These are phyloP conservation scores for Cephalotes varians DNA, from an alignment of 2,888 invertebrate genomes.

Conservation along the genomic window DNA sequence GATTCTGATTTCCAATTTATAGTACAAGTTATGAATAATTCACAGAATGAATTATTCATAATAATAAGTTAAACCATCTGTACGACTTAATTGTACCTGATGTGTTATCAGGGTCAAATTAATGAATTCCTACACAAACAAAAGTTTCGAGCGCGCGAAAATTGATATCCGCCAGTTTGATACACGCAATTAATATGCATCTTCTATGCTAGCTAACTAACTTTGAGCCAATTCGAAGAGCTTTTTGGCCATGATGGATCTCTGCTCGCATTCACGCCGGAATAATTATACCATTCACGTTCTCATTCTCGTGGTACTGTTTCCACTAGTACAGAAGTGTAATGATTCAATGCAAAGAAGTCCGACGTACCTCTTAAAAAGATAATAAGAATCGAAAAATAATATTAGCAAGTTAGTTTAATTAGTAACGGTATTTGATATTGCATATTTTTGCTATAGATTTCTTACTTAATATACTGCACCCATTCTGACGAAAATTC, in stretches of 20 bases:
- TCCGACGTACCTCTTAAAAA: constrained; percentile 78
- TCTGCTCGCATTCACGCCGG: constrained; percentile 87
- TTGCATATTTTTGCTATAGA: not conserved
- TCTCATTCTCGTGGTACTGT: constrained; percentile 54
- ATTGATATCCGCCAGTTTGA: constrained; percentile 42
- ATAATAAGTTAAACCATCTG: constrained; percentile 35
- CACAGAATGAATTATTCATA: constrained; percentile 41
- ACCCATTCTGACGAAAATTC: constrained; percentile 87
- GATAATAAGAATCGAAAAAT: not conserved
- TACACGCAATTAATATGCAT: constrained; percentile 34
- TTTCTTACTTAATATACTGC: constrained; percentile 85
- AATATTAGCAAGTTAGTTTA: not conserved
- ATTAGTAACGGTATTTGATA: not conserved
- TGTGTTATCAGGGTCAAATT: constrained; percentile 28
- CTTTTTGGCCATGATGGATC: constrained; percentile 88
- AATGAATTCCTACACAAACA: constrained; percentile 26
- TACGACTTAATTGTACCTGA: constrained; percentile 36
- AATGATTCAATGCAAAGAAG: constrained; percentile 81
- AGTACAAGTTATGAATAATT: constrained; percentile 31
- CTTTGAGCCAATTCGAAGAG: constrained; percentile 88
- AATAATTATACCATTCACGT: constrained; percentile 73
- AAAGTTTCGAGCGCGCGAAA: constrained; percentile 18
- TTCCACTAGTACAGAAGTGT: constrained; percentile 72
- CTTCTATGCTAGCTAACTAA: constrained; percentile 77
- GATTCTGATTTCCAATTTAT: constrained; percentile 43